phyloP scores from a whole-genome alignment of 2,888 invertebrate genomes.

The Smittia sp. region DNA sequence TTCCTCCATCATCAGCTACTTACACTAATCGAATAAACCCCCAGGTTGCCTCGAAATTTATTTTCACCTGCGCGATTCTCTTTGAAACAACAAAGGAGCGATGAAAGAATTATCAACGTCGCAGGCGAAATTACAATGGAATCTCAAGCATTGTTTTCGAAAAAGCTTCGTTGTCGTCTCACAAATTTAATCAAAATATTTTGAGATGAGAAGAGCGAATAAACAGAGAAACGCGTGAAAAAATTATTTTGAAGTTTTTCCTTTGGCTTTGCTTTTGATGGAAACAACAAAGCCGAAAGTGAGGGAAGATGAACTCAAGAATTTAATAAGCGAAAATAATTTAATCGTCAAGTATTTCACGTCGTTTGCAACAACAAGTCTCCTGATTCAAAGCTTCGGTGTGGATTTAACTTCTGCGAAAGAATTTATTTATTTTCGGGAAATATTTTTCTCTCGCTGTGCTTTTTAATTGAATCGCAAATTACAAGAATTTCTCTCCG shows the following conservation, averaged over 20 bases:
- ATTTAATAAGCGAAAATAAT: slow-evolving; percentile 38
- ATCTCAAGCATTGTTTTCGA: background rate
- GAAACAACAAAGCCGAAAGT: background rate
- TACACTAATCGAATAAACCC: too few relatives aligned
- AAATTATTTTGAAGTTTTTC: background rate
- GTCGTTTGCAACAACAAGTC: background rate
- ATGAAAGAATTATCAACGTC: too few relatives aligned
- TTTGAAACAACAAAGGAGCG: too few relatives aligned
- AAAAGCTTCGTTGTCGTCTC: background rate
- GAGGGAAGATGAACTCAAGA: slow-evolving; percentile 2
- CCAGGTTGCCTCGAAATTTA: background rate
- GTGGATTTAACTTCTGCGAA: too few relatives aligned
- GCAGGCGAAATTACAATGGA: too few relatives aligned
- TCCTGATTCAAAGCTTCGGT: background rate
- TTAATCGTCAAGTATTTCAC: slow-evolving; percentile 36
- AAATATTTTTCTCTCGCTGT: slow-evolving; percentile 1
- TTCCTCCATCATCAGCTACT: too few relatives aligned
- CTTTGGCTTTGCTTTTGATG: slow-evolving; percentile 10
- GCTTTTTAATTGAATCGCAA: slow-evolving; percentile 27
- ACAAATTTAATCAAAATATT: slow-evolving; percentile 38
- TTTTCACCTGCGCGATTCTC: background rate
- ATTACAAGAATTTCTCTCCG: slow-evolving; percentile 14
- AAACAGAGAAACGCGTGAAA: slow-evolving; percentile 11
- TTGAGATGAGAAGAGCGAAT: slow-evolving; percentile 17
- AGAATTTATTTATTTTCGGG: too few relatives aligned